Evolutionary conservation across 2,888 invertebrate species (phyloP).

Genomic region (Dolichomitus sp.): DNA sequence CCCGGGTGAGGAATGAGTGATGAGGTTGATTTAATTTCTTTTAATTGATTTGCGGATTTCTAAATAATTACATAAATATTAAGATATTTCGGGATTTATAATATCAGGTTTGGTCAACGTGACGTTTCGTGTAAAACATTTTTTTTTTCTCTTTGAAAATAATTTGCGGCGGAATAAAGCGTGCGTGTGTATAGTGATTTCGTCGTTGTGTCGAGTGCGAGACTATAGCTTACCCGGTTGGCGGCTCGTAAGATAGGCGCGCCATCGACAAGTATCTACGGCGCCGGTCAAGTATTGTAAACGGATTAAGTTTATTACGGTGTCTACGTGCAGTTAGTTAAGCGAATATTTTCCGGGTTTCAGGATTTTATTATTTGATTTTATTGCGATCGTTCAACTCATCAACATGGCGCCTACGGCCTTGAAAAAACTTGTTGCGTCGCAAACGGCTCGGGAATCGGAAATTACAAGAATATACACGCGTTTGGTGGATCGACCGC

Average conservation of each 20-base stretch:
- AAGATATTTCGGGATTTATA: too few relatives aligned
- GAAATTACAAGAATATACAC: neutral
- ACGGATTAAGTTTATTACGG: too few relatives aligned
- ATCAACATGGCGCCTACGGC: neutral
- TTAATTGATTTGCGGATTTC: neutral
- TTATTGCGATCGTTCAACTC: neutral
- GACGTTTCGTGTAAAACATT: too few relatives aligned
- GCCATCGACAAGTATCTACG: too few relatives aligned
- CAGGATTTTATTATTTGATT: neutral
- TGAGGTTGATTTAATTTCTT: neutral
- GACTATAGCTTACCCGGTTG: too few relatives aligned
- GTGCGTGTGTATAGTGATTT: too few relatives aligned
- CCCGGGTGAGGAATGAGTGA: neutral
- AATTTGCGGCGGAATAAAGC: too few relatives aligned
- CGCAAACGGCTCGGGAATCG: neutral
- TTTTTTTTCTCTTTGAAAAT: too few relatives aligned
- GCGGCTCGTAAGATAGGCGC: too few relatives aligned
- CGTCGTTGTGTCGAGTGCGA: too few relatives aligned
- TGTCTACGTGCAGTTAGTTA: neutral
- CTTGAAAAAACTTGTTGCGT: neutral
- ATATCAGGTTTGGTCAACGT: too few relatives aligned
- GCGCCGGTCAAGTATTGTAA: too few relatives aligned
- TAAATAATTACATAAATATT: neutral
- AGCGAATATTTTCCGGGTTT: neutral
- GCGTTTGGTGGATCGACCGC: neutral